These are phyloP conservation scores for Neodon shergylaensis DNA, from an alignment of 2,113 vertebrate genomes.

Conservation along the genomic window DNA sequence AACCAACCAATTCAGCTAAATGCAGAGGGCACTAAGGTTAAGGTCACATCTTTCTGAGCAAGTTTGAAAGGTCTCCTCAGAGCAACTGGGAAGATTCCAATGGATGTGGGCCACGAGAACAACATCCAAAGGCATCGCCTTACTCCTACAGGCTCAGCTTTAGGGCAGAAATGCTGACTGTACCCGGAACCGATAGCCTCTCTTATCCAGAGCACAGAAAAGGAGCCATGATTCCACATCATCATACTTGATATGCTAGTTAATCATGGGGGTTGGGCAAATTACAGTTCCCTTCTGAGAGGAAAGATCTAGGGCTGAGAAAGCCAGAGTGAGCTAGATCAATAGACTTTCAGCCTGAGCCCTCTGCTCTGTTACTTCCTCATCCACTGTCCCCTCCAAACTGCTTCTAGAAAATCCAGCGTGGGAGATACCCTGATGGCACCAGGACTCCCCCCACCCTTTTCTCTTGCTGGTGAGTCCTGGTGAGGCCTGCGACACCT, in stretches of 20 bases:
- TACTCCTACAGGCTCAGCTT: not conserved
- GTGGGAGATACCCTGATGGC: not conserved
- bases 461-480: not conserved
- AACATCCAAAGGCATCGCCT: not conserved
- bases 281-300: not conserved
- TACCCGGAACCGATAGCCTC: not conserved
- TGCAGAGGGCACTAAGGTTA: not conserved
- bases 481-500: not conserved
- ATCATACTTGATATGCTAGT: no score
- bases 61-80: not conserved
- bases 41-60: slow-evolving; percentile 28
- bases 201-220: not conserved
- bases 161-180: not conserved
- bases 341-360: not conserved
- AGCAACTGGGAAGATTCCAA: not conserved
- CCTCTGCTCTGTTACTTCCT: not conserved
- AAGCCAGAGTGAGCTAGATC: no score
- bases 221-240: not conserved
- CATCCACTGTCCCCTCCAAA: not conserved
- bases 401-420: not conserved
- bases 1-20: not conserved
- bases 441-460: not conserved
- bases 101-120: not conserved
- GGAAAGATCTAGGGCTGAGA: not conserved
- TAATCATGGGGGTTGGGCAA: not conserved